Evolutionary conservation across 2,113 vertebrate species (phyloP).

Genomic region (Pituophis catenifer): DNA sequence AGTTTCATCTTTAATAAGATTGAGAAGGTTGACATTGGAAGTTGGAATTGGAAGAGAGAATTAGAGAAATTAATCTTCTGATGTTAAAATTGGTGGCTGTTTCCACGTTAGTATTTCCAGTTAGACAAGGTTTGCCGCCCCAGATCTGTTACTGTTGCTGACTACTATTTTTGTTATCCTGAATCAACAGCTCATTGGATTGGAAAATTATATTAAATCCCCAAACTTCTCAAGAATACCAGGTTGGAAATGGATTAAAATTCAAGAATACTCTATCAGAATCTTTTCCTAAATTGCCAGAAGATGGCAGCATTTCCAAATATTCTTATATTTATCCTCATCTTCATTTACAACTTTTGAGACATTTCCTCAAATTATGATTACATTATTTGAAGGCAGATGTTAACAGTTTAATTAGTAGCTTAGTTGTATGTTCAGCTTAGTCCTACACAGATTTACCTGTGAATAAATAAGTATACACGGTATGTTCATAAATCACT

Average conservation of each 20-base stretch:
- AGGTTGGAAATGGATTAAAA: neutral
- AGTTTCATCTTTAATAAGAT: neutral
- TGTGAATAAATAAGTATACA: neutral
- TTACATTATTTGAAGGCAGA: neutral
- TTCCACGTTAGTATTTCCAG: neutral
- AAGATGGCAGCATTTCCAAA: conserved; percentile 58
- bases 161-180: neutral
- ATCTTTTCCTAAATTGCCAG: conserved; percentile 21
- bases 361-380: neutral
- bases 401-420: neutral
- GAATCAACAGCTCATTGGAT: neutral
- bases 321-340: neutral
- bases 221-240: neutral
- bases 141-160: neutral
- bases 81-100: neutral
- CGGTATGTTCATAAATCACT: neutral
- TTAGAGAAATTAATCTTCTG: neutral
- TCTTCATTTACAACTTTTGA: neutral
- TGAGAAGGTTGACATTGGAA: neutral
- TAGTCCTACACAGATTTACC: neutral
- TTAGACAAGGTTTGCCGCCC: neutral
- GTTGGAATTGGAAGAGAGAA: neutral
- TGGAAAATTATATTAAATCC: neutral
- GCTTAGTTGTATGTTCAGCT: neutral
- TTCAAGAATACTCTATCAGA: neutral